A percentile compares a stretch with the other conserved stretches of the same genome.
phyloP scores from a whole-genome alignment of 2,113 vertebrate species.

The Lepisosteus osseus region DNA sequence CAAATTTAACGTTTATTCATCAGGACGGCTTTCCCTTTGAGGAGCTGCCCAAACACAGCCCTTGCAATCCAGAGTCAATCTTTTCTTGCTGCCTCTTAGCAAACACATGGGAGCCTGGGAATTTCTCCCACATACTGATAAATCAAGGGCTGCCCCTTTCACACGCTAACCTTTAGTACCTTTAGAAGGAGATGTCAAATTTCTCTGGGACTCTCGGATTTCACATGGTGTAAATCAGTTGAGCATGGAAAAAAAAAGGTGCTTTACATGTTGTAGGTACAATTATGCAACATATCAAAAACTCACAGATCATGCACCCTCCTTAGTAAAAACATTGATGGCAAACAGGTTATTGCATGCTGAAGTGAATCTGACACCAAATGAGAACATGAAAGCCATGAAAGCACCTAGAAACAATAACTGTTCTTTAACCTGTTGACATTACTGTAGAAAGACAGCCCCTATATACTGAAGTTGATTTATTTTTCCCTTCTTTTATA shows the following conservation, averaged over 20 bases:
- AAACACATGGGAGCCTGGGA: slow-evolving; percentile 52
- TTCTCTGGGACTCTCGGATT: slow-evolving; percentile 41
- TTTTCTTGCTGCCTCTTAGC: slow-evolving; percentile 38
- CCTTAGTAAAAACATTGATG: not conserved
- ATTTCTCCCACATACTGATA: slow-evolving; percentile 41
- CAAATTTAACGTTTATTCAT: slow-evolving; percentile 51
- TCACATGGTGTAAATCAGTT: slow-evolving; percentile 28
- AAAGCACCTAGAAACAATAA: too few relatives aligned
- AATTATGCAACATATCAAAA: not conserved
- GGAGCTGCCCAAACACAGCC: slow-evolving; percentile 37
- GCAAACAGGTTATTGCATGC: not conserved
- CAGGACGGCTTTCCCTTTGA: slow-evolving; percentile 33
- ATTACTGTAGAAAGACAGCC: too few relatives aligned
- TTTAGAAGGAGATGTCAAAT: slow-evolving; percentile 44
- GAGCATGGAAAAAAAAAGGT: not conserved
- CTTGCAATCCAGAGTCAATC: slow-evolving; percentile 26
- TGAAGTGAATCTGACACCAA: not conserved
- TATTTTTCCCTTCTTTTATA: too few relatives aligned
- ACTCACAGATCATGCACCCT: not conserved
- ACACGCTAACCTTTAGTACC: slow-evolving; percentile 4
- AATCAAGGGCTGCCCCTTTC: slow-evolving; percentile 33
- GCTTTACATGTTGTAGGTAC: not conserved
- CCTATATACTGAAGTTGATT: too few relatives aligned
- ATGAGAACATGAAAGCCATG: too few relatives aligned
- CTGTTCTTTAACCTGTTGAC: too few relatives aligned